Evolutionary conservation across 2,113 vertebrate species (phyloP).

Genomic region (Isurus oxyrinchus): DNA sequence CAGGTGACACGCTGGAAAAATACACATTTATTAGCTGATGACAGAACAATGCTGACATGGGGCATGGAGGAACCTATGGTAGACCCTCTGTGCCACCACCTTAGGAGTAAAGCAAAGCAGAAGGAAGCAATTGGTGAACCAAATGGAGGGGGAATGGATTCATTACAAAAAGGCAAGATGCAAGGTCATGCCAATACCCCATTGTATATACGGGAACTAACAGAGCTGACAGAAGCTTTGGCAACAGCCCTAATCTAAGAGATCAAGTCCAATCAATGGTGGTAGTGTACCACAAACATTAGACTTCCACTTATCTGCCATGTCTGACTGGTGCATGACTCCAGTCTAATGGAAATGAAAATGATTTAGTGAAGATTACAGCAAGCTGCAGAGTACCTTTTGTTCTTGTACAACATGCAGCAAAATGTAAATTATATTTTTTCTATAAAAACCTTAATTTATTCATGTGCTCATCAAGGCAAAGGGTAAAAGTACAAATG

Average conservation of each 20-base stretch:
- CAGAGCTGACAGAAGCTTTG: background rate
- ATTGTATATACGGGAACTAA: background rate
- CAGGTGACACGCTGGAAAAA: background rate
- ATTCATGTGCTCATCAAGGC: background rate
- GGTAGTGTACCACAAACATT: background rate
- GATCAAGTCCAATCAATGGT: background rate
- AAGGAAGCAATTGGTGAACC: background rate
- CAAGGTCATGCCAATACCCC: background rate
- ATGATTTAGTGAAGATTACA: background rate
- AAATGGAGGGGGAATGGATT: background rate
- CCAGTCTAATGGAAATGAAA: background rate
- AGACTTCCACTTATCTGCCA: constrained; percentile 20
- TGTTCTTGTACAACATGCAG: background rate
- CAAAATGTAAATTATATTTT: background rate
- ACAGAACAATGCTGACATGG: background rate
- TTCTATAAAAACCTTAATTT: background rate
- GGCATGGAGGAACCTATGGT: background rate
- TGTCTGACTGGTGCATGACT: background rate
- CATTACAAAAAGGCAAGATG: background rate
- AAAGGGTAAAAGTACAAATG: background rate
- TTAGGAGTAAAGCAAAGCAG: background rate
- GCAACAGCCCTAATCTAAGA: background rate
- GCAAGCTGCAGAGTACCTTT: background rate
- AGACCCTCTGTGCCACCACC: background rate
- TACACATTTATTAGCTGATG: constrained; percentile 3